Percentiles rank a stretch among this genome's conserved stretches.
Evolutionary conservation across 2,797 vertebrate genomes (phyloP).

Genomic region (Mus minutoides): DNA sequence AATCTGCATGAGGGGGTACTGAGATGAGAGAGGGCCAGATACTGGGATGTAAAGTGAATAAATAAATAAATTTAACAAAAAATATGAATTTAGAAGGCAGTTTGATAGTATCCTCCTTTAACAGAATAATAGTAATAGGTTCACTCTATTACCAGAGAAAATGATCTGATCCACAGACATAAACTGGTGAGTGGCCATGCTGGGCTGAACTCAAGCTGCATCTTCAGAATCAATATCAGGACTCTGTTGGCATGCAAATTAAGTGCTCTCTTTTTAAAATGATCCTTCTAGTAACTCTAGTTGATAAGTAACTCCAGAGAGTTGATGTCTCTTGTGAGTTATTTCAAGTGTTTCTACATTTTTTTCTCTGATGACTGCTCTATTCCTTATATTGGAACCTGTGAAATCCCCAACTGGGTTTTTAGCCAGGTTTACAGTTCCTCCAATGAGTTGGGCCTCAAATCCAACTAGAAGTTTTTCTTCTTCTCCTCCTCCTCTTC

Average conservation of each 20-base stretch:
- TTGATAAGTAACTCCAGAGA: neutral
- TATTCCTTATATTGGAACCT: neutral
- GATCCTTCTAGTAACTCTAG: neutral
- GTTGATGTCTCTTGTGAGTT: conserved; percentile 1
- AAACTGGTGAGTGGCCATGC: neutral
- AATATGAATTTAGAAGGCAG: neutral
- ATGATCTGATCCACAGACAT: neutral
- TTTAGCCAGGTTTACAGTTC: neutral
- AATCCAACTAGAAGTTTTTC: neutral
- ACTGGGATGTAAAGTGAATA: neutral
- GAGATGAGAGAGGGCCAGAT: neutral
- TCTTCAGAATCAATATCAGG: conserved; percentile 33
- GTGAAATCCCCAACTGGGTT: neutral
- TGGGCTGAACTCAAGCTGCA: neutral
- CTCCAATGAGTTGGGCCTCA: neutral
- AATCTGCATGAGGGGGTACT: neutral
- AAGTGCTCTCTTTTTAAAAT: neutral
- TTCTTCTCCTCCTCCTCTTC: neutral
- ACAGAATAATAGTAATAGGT: neutral
- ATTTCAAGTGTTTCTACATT: conserved; percentile 35
- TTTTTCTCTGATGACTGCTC: neutral
- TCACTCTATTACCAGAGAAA: neutral
- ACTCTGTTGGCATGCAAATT: conserved; percentile 26
- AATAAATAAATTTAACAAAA: neutral
- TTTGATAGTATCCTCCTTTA: neutral